Evolutionary conservation across 1,140 invertebrate genomes (phyloP), one percentile per base, ranked within the genome.

Genomic region (Drosophila bipectinata): DNA sequence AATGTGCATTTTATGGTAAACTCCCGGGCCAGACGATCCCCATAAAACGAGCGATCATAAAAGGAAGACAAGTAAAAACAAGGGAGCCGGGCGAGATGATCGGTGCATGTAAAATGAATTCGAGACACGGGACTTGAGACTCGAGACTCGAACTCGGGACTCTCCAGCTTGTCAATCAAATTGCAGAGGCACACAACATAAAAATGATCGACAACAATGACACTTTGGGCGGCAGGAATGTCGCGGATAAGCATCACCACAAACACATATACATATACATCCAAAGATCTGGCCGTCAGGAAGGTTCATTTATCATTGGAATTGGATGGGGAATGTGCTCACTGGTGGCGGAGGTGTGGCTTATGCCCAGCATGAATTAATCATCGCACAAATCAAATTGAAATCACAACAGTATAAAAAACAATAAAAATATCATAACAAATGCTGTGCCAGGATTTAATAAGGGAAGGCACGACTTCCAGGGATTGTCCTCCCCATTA

Each of bases 191-290:
- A 44, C 56, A 60, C 37, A 75, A 68, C 81, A 85, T 85, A 87
- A 85, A 85, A 85, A 85, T 85, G 82, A 85, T 85, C 82, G 82
- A 85, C 82, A 85, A 87, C 82, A 85, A 85, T 87, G 82, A 85
- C 82, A 85, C 82, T 87, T 82, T 85, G 82, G 82, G 82, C 82
- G 82, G 82, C 83, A 88, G 83, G 82, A 85, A 85, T 85, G 82
- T 87, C 82, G 84, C 82, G 78, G 82, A 85, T 85, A 85, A 85
- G 51, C 64, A 85, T 85, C 82, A 56, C 71, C 58, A 37, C 61
- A 47, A 59, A 44, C 41, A 44, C 41, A 44, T 18, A 44, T 10
- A 45, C 10, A 67, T 39, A 68, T 18, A 52, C 44, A 49, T 18
- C 34, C 24, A 9, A 54, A 55, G 73, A 81, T 76, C 57, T 68